Evolutionary conservation across 2,888 invertebrate species (phyloP).

Genomic region (Ochropleura leucogaster): DNA sequence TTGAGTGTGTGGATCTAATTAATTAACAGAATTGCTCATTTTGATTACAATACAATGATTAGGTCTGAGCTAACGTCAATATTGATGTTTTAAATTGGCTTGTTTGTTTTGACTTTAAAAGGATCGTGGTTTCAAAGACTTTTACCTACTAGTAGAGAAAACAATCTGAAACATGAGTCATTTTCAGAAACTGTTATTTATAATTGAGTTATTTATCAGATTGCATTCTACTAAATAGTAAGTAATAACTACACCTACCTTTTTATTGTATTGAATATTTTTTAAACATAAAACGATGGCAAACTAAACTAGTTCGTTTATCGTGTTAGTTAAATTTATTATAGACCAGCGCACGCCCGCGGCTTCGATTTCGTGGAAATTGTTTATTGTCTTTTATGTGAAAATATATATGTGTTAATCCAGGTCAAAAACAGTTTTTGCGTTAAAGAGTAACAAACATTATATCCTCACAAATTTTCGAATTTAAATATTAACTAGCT

Average conservation of each 20-base stretch:
- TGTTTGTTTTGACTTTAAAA: constrained; percentile 18
- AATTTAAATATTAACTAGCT: too few species aligned
- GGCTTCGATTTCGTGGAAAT: too few species aligned
- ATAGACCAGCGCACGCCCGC: too few species aligned
- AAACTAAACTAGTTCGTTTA: not conserved
- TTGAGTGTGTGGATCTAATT: constrained; percentile 33
- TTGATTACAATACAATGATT: constrained; percentile 29
- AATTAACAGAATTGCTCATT: constrained; percentile 30
- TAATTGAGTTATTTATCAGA: not conserved
- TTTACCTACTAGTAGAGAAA: not conserved
- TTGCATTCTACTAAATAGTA: constrained; percentile 1
- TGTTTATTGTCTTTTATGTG: too few species aligned
- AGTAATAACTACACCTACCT: not conserved
- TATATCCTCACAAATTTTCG: too few species aligned
- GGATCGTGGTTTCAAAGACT: constrained; percentile 10
- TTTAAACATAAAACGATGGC: not conserved
- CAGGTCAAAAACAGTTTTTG: too few species aligned
- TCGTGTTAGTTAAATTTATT: not conserved
- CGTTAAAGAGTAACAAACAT: too few species aligned
- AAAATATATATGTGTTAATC: too few species aligned
- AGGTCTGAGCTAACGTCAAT: constrained; percentile 24
- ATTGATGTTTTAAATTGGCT: constrained; percentile 23
- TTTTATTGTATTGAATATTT: not conserved
- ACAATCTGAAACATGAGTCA: not conserved
- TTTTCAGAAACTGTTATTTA: not conserved